phyloP scores from a whole-genome alignment of 2,888 invertebrate species.

The Lepidochitona cinerea region DNA sequence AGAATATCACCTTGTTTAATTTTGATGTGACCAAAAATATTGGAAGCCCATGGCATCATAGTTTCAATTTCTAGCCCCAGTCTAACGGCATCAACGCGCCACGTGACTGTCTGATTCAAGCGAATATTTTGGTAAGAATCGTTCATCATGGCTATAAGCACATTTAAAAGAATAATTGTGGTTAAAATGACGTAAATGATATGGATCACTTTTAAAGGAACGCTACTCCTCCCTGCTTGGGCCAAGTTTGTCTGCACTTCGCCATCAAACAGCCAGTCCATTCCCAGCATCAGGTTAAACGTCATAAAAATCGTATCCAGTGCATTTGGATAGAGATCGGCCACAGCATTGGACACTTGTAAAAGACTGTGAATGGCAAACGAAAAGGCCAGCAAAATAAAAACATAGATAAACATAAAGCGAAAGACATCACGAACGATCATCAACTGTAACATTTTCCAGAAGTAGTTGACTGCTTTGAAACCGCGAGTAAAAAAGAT shows the following conservation, averaged over 20 bases:
- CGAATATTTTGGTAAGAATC: constrained; percentile 58
- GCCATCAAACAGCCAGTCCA: constrained; percentile 56
- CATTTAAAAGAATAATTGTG: constrained; percentile 57
- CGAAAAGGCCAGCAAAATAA: constrained; percentile 64
- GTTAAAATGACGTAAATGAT: constrained; percentile 60
- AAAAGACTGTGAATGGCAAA: constrained; percentile 63
- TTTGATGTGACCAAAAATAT: constrained; percentile 31
- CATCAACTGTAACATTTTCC: constrained; percentile 65
- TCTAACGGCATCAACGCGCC: constrained; percentile 64
- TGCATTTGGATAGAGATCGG: constrained; percentile 40
- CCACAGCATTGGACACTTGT: constrained; percentile 43
- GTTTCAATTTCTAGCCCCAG: constrained; percentile 61
- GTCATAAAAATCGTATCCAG: constrained; percentile 58
- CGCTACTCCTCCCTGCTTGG: constrained; percentile 35
- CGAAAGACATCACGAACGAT: constrained; percentile 61
- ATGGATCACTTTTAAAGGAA: constrained; percentile 54
- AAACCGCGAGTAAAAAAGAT: constrained; percentile 66
- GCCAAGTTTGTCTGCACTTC: constrained; percentile 42
- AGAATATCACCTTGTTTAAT: constrained; percentile 15
- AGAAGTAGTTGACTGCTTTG: constrained; percentile 63
- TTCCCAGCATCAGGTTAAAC: constrained; percentile 68
- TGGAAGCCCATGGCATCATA: constrained; percentile 35
- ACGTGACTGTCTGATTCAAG: constrained; percentile 51
- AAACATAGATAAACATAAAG: constrained; percentile 63
- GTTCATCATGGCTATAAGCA: constrained; percentile 66